Evolutionary conservation across 2,888 invertebrate species (phyloP).

Genomic region (Dynastes grantii): DNA sequence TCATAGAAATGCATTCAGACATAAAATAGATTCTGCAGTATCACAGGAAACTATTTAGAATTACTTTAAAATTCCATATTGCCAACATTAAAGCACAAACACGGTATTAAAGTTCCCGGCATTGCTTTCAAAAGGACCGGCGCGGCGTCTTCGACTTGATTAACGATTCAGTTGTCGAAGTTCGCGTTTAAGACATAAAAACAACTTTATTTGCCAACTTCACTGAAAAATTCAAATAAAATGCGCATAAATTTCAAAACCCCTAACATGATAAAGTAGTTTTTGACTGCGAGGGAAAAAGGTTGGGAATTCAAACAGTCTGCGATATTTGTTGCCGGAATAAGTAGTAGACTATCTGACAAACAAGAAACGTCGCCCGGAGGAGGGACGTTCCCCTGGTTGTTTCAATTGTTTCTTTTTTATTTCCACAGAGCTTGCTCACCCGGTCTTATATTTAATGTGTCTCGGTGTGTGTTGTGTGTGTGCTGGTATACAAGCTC

Average conservation of each 20-base stretch:
- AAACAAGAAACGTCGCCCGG: constrained; percentile 55
- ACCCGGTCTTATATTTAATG: constrained; percentile 35
- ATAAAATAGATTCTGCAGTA: constrained; percentile 2
- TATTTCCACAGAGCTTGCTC: constrained; percentile 42
- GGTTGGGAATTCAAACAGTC: constrained; percentile 50
- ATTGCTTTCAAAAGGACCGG: constrained; percentile 34
- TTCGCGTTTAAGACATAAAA: constrained; percentile 47
- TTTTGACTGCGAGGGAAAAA: constrained; percentile 53
- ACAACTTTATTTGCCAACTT: constrained; percentile 50
- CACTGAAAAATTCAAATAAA: constrained; percentile 51
- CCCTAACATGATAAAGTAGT: constrained; percentile 55
- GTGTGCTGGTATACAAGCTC: neutral
- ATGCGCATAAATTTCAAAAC: constrained; percentile 57
- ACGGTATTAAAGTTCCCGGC: constrained; percentile 7
- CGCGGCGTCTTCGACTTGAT: constrained; percentile 30
- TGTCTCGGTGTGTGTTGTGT: constrained; percentile 9
- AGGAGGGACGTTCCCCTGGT: constrained; percentile 48
- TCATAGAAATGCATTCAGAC: neutral
- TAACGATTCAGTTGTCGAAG: constrained; percentile 48
- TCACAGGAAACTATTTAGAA: constrained; percentile 15
- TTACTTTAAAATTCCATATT: constrained; percentile 27
- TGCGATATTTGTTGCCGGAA: constrained; percentile 56
- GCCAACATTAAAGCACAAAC: constrained; percentile 11
- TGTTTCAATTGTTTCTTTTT: constrained; percentile 49
- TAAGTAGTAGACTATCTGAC: constrained; percentile 57